Base-by-base conservation (phyloP, 2,888 invertebrate genomes). In the Melipona beecheii region DNA sequence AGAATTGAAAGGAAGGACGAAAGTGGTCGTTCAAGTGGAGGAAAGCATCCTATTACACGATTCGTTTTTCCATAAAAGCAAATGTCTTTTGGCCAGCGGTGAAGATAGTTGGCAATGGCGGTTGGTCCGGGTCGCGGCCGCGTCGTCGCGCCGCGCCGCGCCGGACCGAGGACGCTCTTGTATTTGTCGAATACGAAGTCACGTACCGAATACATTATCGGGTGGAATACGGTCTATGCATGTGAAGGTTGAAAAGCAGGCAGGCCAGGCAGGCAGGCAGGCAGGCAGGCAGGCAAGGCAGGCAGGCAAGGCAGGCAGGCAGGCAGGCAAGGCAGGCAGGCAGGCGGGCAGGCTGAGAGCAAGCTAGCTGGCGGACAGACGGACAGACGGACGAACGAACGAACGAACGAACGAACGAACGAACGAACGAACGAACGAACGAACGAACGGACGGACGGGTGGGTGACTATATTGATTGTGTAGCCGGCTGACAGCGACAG, bases 401-500 rank as follows among this genome's bases (percentile, higher is more conserved):
- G 83, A 81, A 84, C 87, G 88, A 85, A 87, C 86, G 89, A 70
- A 87, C 81, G 71, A 54, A 79, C 83, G 89, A 79, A 79, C 82
- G 83, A 81, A 84, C 87, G 88, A 85, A 87, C 86, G 89, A 70
- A 87, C 81, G 71, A 54, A 79, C 83, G 89, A 79, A 79, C 82
- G 83, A 81, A 84, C 87, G 88, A 85, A 87, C 86, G 89, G 65
- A 88, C 89, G 87, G 90, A 86, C 89, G 85, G 89, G 89, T 90
- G 90, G 90, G 92, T 91, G 91, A 93, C 92, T 93, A 92, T 94
- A 94, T 94, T 94, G 94, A 94, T 94, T 94, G 94, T 93, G 93
- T 93, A 93, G 94, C 93, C 93, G 93, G 93, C 93, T 94, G 94
- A 94, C 94, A 94, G 93, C 93, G 94, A 94, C 94, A 94, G 94